Base-by-base conservation (phyloP, 2,113 vertebrate species). In the Hydrochoerus hydrochaeris region DNA sequence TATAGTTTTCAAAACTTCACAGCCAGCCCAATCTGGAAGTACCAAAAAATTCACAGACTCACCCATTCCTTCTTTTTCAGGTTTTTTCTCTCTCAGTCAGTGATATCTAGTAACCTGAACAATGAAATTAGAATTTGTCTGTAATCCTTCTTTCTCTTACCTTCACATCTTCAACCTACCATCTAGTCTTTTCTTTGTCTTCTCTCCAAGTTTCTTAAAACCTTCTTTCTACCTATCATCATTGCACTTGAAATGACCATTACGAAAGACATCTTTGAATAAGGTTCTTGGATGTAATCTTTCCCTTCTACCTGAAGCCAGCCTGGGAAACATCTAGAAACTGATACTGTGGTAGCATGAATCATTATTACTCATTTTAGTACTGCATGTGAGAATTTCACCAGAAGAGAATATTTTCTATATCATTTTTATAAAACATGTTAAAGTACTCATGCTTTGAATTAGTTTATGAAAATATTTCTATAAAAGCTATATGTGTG, bases 291-390 rank as follows among this genome's bases (percentile, higher is more conserved):
- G 93, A 65, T 65, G 4, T 54, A 11, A 49, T 93, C n/a, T 88
- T 95, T 84, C 28, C 67, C 22, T 41, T 95, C 89, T 5, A 65
- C 57, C 67, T 81, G 81, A 90, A 28, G 58, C 26, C 30, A 78
- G n/a, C 46, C 62, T 87, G 60, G 86, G 46, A 84, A 94, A 58
- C 32, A 87, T 88, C 49, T 78, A 94, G 35, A 97, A 83, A 85
- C 19, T 46, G n/a, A 84, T 92, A 49, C 20, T 78, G 14, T 90
- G 38, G 54, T 60, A 91, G 24, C 49, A 57, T 83, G 24, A 81
- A 44, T 62, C 46, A 81, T 84, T 95, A 78, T 92, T 22, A 44
- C 84, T 77, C 2, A 62, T 13, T 5, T 73, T 77, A 69, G 17
- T 67, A 30, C 41, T 30, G 5, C 24, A 69, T 19, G 54, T 46